Evolutionary conservation across 2,888 invertebrate species (phyloP), one percentile per base, ranked within the genome.

Genomic region (Dinocampus coccinellae): DNA sequence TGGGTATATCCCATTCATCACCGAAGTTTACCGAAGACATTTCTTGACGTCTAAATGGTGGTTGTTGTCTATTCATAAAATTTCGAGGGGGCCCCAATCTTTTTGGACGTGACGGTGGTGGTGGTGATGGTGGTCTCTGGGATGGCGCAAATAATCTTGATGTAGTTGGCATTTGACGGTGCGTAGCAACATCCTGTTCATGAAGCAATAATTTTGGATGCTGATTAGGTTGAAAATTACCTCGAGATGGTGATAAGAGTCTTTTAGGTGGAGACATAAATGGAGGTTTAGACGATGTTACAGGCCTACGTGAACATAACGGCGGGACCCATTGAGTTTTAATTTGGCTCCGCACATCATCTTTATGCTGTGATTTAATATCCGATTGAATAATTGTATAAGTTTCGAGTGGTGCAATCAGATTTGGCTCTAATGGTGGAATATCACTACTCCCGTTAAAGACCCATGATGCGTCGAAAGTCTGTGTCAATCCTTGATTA

Each of bases 1-100:
- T 86, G 0, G 86, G 86, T 64, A 84, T 84, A 47, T 87, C 85
- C 87, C 87, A 87, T 0, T 87, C 85, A 68, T 85, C 85, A 6
- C 73, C 76, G 55, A 79, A 82, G 52, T 73, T 73, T 10, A 72
- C 22, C n/a, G n/a, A n/a, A 3, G 73, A 67, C 2, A 71, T 52
- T 24, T 33, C 13, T 33, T 20, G 57, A 2, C 42, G 52, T 22
- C 34, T 36, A n/a, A n/a, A 16, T 26, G 61, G 53, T 24, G 69
- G 11, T 33, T 29, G 57, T 4, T 24, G 52, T n/a, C 53, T 36
- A n/a, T 20, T 16, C 20, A 53, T 53, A 24, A 61, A 42, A 13
- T 10, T 71, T 71, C 10, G 39, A 33, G 34, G 36, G 20, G 1
- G 29, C 64, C 33, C n/a, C 10, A 58, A 33, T 29, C 34, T 69